Percentiles rank a stretch among this genome's conserved stretches.
These are phyloP conservation scores for Silvanus unidentatus DNA, from an alignment of 2,888 invertebrate species.

Conservation along the genomic window DNA sequence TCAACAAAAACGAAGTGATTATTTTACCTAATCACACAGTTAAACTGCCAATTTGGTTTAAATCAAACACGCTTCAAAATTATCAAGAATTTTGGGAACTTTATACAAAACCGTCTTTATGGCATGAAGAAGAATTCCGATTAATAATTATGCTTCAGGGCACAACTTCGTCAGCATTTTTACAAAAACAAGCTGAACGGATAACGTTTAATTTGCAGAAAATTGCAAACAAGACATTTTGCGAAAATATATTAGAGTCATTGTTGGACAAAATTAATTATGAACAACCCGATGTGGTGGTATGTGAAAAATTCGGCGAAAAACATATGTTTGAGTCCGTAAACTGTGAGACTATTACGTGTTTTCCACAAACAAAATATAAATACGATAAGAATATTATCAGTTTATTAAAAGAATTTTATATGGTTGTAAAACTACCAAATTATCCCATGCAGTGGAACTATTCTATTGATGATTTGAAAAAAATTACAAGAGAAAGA, in stretches of 20 bases:
- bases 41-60: conserved; percentile 49
- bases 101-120: conserved; percentile 20
- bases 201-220: not conserved
- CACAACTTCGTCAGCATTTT: not conserved
- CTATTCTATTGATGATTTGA: conserved; percentile 24
- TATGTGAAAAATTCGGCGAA: conserved; percentile 16
- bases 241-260: not conserved
- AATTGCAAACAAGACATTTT: not conserved
- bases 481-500: conserved; percentile 22
- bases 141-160: conserved; percentile 13
- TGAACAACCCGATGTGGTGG: not conserved
- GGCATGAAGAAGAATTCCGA: conserved; percentile 14
- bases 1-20: conserved; percentile 53
- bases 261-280: not conserved
- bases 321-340: conserved; percentile 31
- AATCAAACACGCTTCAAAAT: conserved; percentile 26
- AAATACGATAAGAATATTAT: conserved; percentile 27
- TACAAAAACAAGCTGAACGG: not conserved
- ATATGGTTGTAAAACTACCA: conserved; percentile 18
- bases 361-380: conserved; percentile 24
- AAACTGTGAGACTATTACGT: conserved; percentile 23
- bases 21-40: conserved; percentile 50
- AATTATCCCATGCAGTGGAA: conserved; percentile 27
- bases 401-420: conserved; percentile 29
- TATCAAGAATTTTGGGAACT: conserved; percentile 25